phyloP scores from a whole-genome alignment of 2,113 vertebrate genomes.

The Onychorhynchus coronatus region DNA sequence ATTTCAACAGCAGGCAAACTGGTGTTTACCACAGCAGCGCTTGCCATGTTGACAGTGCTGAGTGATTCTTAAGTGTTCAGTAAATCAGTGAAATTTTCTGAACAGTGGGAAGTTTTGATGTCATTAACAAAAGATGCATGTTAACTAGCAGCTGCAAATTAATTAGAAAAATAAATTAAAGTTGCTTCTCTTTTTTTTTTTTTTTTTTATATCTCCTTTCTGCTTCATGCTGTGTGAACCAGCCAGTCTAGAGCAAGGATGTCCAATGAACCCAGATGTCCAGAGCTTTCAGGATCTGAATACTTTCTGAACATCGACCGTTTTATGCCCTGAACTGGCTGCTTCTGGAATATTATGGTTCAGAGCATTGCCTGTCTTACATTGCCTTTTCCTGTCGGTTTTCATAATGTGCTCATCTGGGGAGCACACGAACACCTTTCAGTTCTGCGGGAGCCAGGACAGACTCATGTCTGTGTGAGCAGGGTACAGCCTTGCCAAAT shows the following conservation, averaged over 20 bases:
- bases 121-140: constrained; percentile 48
- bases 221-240: neutral
- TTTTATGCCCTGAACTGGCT: neutral
- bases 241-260: neutral
- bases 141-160: constrained; percentile 50
- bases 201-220: neutral
- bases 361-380: neutral
- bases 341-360: neutral
- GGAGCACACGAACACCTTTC: neutral
- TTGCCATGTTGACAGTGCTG: constrained; percentile 14
- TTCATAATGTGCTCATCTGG: neutral
- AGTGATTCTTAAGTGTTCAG: constrained; percentile 46
- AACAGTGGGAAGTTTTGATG: constrained; percentile 49
- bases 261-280: neutral
- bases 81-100: constrained; percentile 50
- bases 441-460: neutral
- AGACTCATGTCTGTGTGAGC: neutral
- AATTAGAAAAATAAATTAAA: constrained; percentile 1
- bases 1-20: neutral
- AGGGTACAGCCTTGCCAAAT: neutral
- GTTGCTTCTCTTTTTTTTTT: too few relatives aligned
- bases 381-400: neutral
- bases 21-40: neutral
- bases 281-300: neutral
- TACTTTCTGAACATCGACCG: neutral